Percentiles rank a stretch among this genome's conserved stretches.
These are phyloP conservation scores for Nanorana parkeri DNA, from an alignment of 2,113 vertebrate genomes.

Conservation along the genomic window DNA sequence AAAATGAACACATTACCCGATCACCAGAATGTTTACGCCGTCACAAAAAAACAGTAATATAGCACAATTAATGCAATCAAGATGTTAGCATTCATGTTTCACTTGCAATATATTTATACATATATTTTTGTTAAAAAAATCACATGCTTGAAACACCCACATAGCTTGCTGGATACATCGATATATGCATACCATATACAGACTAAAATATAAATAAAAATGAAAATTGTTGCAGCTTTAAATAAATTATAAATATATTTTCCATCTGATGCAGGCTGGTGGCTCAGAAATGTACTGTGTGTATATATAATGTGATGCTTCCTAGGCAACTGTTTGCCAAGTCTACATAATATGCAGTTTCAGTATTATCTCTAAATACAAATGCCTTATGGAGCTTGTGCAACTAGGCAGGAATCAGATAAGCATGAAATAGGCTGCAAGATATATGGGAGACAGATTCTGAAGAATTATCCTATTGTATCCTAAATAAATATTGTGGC, in stretches of 20 bases:
- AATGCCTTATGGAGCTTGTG: conserved; percentile 47
- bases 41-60: conserved; percentile 49
- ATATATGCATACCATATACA: not conserved
- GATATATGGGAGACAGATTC: conserved; percentile 22
- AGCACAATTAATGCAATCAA: conserved; percentile 60
- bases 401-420: conserved; percentile 45
- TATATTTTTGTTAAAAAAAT: no score
- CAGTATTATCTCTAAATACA: conserved; percentile 46
- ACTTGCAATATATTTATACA: not conserved
- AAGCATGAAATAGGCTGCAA: conserved; percentile 41
- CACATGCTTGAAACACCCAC: not conserved
- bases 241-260: not conserved
- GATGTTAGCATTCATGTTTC: conserved; percentile 68
- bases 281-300: conserved; percentile 3
- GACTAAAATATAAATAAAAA: not conserved
- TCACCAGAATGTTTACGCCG: conserved; percentile 50
- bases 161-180: not conserved
- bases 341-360: conserved; percentile 49
- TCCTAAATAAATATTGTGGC: conserved; percentile 30
- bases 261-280: not conserved
- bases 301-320: conserved; percentile 24
- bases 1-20: conserved; percentile 73
- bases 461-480: conserved; percentile 38
- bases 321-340: conserved; percentile 50
- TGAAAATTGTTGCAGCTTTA: not conserved